These are phyloP conservation scores for Trilocha varians DNA, from an alignment of 2,888 invertebrate genomes.

Conservation along the genomic window DNA sequence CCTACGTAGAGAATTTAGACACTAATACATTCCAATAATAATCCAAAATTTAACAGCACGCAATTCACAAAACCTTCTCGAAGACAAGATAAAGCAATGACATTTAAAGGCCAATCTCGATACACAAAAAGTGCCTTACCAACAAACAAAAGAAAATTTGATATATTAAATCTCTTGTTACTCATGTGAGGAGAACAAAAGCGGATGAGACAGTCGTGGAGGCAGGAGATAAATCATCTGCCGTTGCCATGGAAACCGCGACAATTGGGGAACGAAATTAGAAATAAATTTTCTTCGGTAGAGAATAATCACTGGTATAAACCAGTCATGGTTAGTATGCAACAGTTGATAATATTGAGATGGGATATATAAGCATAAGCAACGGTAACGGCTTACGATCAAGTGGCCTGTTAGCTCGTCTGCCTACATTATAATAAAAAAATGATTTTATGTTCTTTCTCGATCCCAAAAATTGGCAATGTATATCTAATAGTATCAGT, in stretches of 20 bases:
- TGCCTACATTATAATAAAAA: no score
- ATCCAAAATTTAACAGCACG: background rate
- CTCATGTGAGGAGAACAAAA: slow-evolving; percentile 13
- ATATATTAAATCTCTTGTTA: slow-evolving; percentile 21
- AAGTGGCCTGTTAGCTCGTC: no score
- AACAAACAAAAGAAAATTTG: slow-evolving; percentile 19
- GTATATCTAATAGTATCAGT: no score
- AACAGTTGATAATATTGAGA: background rate
- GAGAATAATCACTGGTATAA: background rate
- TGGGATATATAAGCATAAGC: no score
- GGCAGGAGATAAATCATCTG: slow-evolving; percentile 32
- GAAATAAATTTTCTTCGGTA: slow-evolving; percentile 44
- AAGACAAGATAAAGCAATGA: no score
- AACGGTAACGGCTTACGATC: no score
- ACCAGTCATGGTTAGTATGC: background rate
- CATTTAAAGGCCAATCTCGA: background rate
- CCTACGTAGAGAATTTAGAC: no score
- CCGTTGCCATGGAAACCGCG: slow-evolving; percentile 32
- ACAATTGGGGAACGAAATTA: slow-evolving; percentile 41
- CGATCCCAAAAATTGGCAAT: no score
- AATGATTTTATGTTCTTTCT: no score
- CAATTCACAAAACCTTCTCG: no score
- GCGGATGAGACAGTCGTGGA: slow-evolving; percentile 9
- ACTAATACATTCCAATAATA: background rate
- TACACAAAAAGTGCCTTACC: slow-evolving; percentile 3